Base-by-base conservation (phyloP, 1,140 invertebrate genomes). In the Eciton burchellii region DNA sequence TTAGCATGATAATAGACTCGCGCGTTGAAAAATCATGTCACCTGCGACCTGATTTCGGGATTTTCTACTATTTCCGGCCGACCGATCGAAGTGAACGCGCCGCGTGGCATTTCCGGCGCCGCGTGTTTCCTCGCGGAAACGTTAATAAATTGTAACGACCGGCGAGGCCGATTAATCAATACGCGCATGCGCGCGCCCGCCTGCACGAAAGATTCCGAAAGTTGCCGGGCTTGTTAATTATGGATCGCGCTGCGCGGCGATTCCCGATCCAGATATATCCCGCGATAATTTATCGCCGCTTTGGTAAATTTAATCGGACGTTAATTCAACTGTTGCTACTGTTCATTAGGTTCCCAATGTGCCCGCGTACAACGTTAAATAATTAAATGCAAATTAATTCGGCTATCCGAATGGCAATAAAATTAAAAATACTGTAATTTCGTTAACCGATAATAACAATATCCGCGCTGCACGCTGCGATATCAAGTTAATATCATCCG, bases 301-400 rank as follows among this genome's bases (percentile, higher is more conserved):
- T 66, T 66, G 66, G 49, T 41, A 54, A 65, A 79, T 87, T 87
- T 68, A 86, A 87, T 86, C 84, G 85, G 16, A 45, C 29, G 41
- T 57, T 82, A 87, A 86, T 83, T 79, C 74, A 83, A 86, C 66
- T 26, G 60, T 79, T 62, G 72, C 74, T 57, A 59, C 43, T 83
- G 84, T 81, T 83, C 63, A 86, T 83, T 86, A 73, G 83, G 83
- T 73, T 86, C 54, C 16, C 54, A n/a, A 0, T 45, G 26, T 49
- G 43, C 54, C 14, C 41, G 73, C 47, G 41, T 19, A 26, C 49
- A 43, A 59, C 73, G 76, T 87, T 79, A 79, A 86, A 86, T 82
- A 71, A 73, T 86, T 87, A 87, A 35, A 87, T 60, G 49, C 41
- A 12, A 79, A 70, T 70, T 79, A 29, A 76, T 52, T 16, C 26